Evolutionary conservation across 2,113 vertebrate genomes (phyloP), one percentile per base, ranked within the genome.

Genomic region (Otus sunia): DNA sequence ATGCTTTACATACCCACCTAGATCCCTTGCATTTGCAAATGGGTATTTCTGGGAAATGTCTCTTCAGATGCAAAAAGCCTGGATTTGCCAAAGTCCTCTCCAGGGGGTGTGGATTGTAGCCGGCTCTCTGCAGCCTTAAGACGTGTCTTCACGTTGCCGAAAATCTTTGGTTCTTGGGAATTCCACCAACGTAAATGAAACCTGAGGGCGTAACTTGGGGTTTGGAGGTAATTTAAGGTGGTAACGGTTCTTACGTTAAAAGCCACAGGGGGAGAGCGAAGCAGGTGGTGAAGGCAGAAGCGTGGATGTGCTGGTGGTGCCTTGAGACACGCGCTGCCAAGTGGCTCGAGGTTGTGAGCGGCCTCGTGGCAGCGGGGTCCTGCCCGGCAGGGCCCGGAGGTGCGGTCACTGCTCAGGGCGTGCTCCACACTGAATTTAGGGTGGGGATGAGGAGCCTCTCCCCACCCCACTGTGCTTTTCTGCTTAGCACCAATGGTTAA

Each of bases 141-240:
- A 10, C 20, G 2, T 5, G 0, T 7, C 20, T 7, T 67, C 16
- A 0, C 0, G 1, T 19, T 34, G 41, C 60, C 7, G 22, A 12
- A 22, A 36, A 12, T 8, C 39, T 1, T 5, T 2, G 49, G 10
- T 4, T 43, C 39, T 27, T 5, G 10, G 17, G 52, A 1, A 0
- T n/a, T 49, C 6, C 8, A 4, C 9, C 36, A 2, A 0, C 0
- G 4, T 32, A 53, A 36, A 8, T 0, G 2, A 12, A 52, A 23
- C 9, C 6, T 23, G 30, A 10, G 32, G 32, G 16, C 1, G 9
- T 6, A 3, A 7, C 41, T 15, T 7, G 45, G 45, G 37, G 52
- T 34, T 63, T 34, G 3, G 55, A 47, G 75, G 56, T 64, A 2
- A 2, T 32, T 32, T 10, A 12, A 27, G 30, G n/a, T 36, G 22